Evolutionary conservation across 92 coral and sea anemone genomes (phyloP).

Genomic region (Nematostella vectensis): DNA sequence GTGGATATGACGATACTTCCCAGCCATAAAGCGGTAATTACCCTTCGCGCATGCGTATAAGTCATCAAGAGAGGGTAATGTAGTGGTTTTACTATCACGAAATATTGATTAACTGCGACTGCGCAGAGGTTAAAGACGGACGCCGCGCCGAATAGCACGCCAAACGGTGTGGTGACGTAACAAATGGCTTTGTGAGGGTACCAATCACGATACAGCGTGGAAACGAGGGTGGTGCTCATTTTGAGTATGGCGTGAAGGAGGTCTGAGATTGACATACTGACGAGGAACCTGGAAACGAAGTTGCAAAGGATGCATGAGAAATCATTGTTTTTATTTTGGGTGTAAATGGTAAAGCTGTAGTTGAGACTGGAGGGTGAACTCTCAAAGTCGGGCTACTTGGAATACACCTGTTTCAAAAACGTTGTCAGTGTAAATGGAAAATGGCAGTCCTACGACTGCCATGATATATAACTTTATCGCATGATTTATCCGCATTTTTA

Average conservation of each 20-base stretch:
- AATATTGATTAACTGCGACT: constrained; percentile 82
- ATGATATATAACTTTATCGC: too few species aligned
- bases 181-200: constrained; percentile 83
- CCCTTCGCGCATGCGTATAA: constrained; percentile 58
- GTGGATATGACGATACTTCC: constrained; percentile 72
- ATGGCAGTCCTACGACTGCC: too few species aligned
- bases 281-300: constrained; percentile 40
- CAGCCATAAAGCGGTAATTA: constrained; percentile 69
- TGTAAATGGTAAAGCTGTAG: too few species aligned
- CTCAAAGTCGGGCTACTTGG: too few species aligned
- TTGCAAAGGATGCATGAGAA: too few species aligned
- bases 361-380: too few species aligned
- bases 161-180: constrained; percentile 90
- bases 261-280: constrained; percentile 79
- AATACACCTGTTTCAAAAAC: too few species aligned
- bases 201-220: constrained; percentile 73
- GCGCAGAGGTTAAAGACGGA: constrained; percentile 90
- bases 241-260: constrained; percentile 77
- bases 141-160: constrained; percentile 93
- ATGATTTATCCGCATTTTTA: too few species aligned
- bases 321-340: background rate
- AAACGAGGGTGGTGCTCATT: constrained; percentile 74
- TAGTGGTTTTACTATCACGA: constrained; percentile 71
- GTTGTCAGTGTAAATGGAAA: too few species aligned
- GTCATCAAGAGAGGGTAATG: constrained; percentile 76